Evolutionary conservation across 2,888 invertebrate genomes (phyloP).

Genomic region (Dasysyrphus tricinctus): DNA sequence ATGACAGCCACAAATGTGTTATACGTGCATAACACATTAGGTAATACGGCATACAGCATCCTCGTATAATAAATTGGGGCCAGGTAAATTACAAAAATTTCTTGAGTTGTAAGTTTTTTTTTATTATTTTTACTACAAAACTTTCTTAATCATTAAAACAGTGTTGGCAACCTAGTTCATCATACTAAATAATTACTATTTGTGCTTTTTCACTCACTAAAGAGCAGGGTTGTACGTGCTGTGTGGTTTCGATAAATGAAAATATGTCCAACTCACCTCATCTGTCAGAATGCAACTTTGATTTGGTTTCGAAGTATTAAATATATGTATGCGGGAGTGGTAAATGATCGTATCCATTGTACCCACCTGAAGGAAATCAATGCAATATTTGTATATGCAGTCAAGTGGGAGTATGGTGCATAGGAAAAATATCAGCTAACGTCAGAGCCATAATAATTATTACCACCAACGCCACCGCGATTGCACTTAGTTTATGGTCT

Average conservation of each 20-base stretch:
- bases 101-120: too few relatives aligned
- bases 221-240: neutral
- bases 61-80: too few relatives aligned
- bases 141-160: too few relatives aligned
- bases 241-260: conserved; percentile 17
- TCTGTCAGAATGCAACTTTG: conserved; percentile 51
- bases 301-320: conserved; percentile 26
- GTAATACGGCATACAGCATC: too few relatives aligned
- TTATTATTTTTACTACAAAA: too few relatives aligned
- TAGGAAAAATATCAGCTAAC: neutral
- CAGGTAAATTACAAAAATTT: too few relatives aligned
- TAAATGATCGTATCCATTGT: conserved; percentile 33
- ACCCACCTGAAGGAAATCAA: conserved; percentile 27
- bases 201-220: too few relatives aligned
- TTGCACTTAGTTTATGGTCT: conserved; percentile 68
- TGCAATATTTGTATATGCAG: conserved; percentile 14
- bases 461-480: conserved; percentile 60
- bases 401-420: conserved; percentile 46
- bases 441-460: conserved; percentile 62
- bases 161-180: too few relatives aligned
- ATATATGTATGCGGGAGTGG: conserved; percentile 64
- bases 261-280: conserved; percentile 43
- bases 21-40: too few relatives aligned
- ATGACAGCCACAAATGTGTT: too few relatives aligned
- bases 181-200: too few relatives aligned